phyloP scores from a whole-genome alignment of 2,113 vertebrate genomes.

The Ornithorhynchus anatinus region DNA sequence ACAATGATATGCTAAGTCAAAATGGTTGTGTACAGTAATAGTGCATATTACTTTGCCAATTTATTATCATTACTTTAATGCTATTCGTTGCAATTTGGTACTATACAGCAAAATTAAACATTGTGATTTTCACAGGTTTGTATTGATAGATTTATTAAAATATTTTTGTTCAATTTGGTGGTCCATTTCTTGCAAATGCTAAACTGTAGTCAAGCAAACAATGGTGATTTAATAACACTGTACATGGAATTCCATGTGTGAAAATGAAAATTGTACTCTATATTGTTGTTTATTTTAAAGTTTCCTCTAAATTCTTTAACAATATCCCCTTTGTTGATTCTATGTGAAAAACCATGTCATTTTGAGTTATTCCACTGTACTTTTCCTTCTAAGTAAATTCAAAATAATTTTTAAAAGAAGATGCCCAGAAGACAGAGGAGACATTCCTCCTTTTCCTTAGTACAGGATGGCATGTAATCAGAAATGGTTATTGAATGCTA shows the following conservation, averaged over 20 bases:
- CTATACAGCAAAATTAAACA: conserved; percentile 35
- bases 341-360: not conserved
- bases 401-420: no score
- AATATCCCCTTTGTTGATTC: not conserved
- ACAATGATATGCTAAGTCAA: conserved; percentile 45
- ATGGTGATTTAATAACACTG: conserved; percentile 40
- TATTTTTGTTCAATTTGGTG: conserved; percentile 40
- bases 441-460: no score
- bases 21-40: conserved; percentile 38
- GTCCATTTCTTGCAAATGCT: conserved; percentile 44
- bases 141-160: conserved; percentile 44
- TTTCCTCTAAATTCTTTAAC: conserved; percentile 4
- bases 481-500: no score
- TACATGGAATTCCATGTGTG: conserved; percentile 28
- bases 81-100: conserved; percentile 31
- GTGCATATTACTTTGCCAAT: conserved; percentile 26
- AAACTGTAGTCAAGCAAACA: conserved; percentile 36
- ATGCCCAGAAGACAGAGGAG: no score
- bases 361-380: not conserved
- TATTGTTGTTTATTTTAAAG: conserved; percentile 2
- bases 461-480: no score
- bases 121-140: conserved; percentile 47
- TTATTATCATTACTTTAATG: conserved; percentile 45
- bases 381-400: conserved; percentile 12
- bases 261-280: conserved; percentile 21